Percentiles rank a stretch among this genome's conserved stretches.
Evolutionary conservation across 2,888 invertebrate species (phyloP).

Genomic region (Megamerina dolium): DNA sequence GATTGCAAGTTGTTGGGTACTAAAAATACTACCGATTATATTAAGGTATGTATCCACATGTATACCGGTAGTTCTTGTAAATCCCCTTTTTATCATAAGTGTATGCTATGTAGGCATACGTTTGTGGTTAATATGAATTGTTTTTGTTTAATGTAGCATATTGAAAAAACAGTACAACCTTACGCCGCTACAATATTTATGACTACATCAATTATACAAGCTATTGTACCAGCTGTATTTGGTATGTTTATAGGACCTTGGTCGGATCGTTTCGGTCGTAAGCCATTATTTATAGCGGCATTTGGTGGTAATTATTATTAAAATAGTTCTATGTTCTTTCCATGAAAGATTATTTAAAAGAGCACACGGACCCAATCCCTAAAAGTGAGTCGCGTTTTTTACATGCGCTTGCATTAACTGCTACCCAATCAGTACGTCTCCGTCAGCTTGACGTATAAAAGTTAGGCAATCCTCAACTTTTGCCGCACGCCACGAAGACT

Average conservation of each 20-base stretch:
- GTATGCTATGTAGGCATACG: background rate
- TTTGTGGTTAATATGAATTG: no score
- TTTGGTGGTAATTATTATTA: slow-evolving; percentile 54
- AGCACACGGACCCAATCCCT: no score
- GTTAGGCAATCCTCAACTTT: no score
- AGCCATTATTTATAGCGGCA: slow-evolving; percentile 60
- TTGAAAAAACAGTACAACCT: slow-evolving; percentile 58
- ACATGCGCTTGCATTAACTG: no score
- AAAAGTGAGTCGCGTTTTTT: no score
- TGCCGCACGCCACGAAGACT: no score
- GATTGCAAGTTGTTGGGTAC: slow-evolving; percentile 52
- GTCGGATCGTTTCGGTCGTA: slow-evolving; percentile 72
- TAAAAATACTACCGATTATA: slow-evolving; percentile 51
- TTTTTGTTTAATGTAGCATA: slow-evolving; percentile 18
- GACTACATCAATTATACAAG: slow-evolving; percentile 55
- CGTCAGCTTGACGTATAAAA: no score
- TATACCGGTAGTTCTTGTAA: no score
- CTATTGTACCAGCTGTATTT: slow-evolving; percentile 59
- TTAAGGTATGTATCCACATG: slow-evolving; percentile 43
- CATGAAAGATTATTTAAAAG: background rate
- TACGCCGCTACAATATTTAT: slow-evolving; percentile 58
- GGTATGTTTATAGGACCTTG: slow-evolving; percentile 70
- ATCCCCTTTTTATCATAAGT: no score
- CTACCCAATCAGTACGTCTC: no score
- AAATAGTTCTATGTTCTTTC: background rate